These are phyloP conservation scores for Bradypus variegatus DNA, from an alignment of 2,797 vertebrate species.

Conservation along the genomic window DNA sequence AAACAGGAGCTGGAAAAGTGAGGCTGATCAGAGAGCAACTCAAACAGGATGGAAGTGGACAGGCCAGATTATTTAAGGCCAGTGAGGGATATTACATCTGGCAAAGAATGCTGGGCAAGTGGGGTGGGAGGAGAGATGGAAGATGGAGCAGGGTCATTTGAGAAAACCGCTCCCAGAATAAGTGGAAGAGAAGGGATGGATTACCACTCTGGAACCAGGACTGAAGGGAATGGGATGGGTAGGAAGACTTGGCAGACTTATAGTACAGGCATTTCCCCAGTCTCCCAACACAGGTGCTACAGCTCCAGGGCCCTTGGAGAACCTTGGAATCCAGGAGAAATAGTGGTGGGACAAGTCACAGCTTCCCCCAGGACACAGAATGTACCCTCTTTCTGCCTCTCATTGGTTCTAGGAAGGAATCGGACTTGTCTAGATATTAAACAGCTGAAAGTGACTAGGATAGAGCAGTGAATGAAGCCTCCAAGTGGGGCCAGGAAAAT, in stretches of 20 bases:
- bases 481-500: neutral
- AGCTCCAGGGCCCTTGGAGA: neutral
- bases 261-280: neutral
- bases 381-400: neutral
- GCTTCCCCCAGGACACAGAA: neutral
- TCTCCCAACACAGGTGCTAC: neutral
- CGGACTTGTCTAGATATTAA: neutral
- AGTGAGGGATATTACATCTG: neutral
- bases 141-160: neutral
- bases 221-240: neutral
- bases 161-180: neutral
- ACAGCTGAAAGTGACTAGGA: neutral
- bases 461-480: neutral
- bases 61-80: neutral
- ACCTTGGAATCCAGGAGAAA: neutral
- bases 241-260: neutral
- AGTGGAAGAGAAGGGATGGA: neutral
- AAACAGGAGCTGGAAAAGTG: neutral
- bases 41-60: neutral
- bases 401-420: neutral
- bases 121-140: neutral
- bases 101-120: neutral
- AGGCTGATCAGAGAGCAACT: neutral
- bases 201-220: neutral
- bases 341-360: neutral